Evolutionary conservation across 23 tunicate species (phyloP), one percentile per base, ranked within the genome.

Genomic region (Diplosoma virens): DNA sequence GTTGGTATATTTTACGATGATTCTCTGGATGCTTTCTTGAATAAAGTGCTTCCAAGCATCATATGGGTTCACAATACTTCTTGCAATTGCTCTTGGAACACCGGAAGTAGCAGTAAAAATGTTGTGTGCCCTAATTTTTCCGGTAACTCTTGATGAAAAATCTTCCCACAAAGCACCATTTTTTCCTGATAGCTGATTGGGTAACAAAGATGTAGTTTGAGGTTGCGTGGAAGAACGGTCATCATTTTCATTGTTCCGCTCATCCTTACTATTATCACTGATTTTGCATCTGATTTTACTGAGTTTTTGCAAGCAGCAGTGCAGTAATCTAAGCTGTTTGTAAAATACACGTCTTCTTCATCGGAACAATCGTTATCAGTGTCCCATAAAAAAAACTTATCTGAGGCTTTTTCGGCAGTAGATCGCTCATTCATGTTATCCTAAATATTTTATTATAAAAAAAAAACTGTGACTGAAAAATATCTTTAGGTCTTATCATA

Each of bases 1-100:
- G 20, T 16, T 55, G 63, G 63, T 55, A 20, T 55, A 55, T 20
- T 55, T 16, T 16, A 30, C 35, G 6, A 63, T 63, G 14, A 5
- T 27, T 30, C 70, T 25, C 70, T 26, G 35, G 9, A 63, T 63
- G 6, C 36, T 27, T 30, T 63, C 35, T 5, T 63, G 70, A 28
- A 63, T 63, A 63, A 63, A 63, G 16, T 6, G 14, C 35, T 63
- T 25, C 70, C 70, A 63, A 63, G 70, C 70, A n/a, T 30, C 36
- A n/a, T 63, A 63, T 28, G 35, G 70, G 9, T 34, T 63, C 63
- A 55, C 63, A 55, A 55, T 55, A 20, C 63, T 11, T 55, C 63
- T 55, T 16, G 63, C 63, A 55, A 55, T 20, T 20, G 63, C 63
- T 55, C 21, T 55, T 55, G 24, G 63, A 20, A 55, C 63, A 55